Percentiles rank a stretch among this genome's conserved stretches.
Conservation (phyloP, 2,113 vertebrate genomes). For the Coregonus clupeaformis region DNA sequence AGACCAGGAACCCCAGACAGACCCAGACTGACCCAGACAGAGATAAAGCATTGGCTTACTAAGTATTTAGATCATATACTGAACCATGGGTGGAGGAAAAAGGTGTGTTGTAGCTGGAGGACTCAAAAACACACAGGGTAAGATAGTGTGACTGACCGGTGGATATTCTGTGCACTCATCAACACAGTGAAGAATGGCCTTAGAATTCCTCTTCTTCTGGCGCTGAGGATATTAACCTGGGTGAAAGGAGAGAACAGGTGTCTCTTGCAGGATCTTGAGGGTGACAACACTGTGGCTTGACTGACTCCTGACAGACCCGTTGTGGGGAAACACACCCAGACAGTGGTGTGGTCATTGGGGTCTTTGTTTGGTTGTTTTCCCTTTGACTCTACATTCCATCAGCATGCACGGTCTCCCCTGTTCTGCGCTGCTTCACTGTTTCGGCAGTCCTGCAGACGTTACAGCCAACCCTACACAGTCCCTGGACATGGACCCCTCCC, state of each 20-base stretch:
- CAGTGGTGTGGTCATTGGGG: too few species aligned
- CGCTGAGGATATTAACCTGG: too few species aligned
- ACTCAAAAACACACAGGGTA: neutral
- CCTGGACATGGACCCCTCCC: conserved; percentile 26
- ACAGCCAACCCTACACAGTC: conserved; percentile 50
- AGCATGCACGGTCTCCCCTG: conserved; percentile 92
- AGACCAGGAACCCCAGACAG: neutral
- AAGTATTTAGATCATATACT: too few species aligned
- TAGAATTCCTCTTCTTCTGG: too few species aligned
- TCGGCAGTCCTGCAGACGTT: conserved; percentile 75
- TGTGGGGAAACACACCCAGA: neutral
- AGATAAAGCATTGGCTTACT: too few species aligned
- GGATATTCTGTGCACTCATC: too few species aligned
- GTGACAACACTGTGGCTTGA: neutral
- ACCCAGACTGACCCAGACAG: too few species aligned
- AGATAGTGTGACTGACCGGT: conserved; percentile 5
- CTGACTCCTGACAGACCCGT: neutral
- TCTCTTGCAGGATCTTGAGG: neutral
- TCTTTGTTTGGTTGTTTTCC: neutral
- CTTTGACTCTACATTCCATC: conserved; percentile 30
- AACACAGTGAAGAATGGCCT: too few species aligned
- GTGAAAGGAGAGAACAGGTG: neutral
- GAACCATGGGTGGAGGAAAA: too few species aligned
- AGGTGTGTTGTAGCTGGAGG: neutral
- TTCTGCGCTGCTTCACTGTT: conserved; percentile 87